phyloP scores from a whole-genome alignment of 2,797 vertebrate species.

The Ctenochaetus hawaiiensis region DNA sequence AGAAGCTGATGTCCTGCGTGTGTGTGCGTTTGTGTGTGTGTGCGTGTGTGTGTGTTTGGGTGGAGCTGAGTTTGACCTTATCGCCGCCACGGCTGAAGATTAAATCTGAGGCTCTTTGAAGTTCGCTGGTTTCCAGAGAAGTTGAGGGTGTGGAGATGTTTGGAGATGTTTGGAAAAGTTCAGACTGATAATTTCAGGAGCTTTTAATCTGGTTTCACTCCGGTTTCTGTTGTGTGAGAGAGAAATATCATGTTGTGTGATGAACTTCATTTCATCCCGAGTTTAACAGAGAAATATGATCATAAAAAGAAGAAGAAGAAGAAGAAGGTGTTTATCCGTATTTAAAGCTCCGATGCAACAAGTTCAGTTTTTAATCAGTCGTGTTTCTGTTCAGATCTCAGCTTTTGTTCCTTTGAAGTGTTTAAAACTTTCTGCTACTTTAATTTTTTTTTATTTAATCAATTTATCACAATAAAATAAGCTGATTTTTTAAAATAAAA shows the following conservation, averaged over 20 bases:
- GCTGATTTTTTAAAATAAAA: no score
- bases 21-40: neutral
- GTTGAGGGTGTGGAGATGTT: slow-evolving; percentile 35
- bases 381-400: no score
- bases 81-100: slow-evolving; percentile 28
- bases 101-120: slow-evolving; percentile 34
- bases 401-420: no score
- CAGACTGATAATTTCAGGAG: neutral
- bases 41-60: neutral
- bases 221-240: neutral
- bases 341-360: slow-evolving; percentile 4
- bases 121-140: slow-evolving; percentile 14
- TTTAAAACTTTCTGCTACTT: neutral
- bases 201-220: neutral
- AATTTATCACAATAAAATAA: no score
- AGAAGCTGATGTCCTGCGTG: neutral
- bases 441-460: no score
- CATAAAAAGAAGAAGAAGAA: neutral
- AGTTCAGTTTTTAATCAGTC: no score
- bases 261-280: neutral
- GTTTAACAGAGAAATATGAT: neutral
- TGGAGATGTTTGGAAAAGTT: slow-evolving; percentile 24
- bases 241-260: neutral
- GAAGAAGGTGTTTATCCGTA: neutral
- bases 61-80: slow-evolving; percentile 6